Evolutionary conservation across 2,113 vertebrate genomes (phyloP), one percentile per base, ranked within the genome.

Genomic region (Calidris pygmaea): DNA sequence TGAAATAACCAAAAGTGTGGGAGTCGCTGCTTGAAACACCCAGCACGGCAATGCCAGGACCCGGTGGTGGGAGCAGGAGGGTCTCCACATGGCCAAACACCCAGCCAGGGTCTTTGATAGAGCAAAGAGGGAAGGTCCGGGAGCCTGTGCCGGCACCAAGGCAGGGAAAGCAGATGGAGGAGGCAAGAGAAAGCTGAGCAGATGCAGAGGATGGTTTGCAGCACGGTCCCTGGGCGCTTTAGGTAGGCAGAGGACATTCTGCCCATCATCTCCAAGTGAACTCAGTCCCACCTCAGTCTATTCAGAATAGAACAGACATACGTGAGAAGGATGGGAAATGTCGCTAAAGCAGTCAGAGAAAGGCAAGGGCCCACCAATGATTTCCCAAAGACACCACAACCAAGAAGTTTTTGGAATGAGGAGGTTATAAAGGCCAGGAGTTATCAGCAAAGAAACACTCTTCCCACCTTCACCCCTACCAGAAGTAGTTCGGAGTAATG

Each of bases 21-120:
- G 58, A 84, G 22, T 22, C 1, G 3, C 12, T 63, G 60, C 48
- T 45, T 3, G 0, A 80, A 79, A 62, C 32, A 75, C 10, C 15
- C 1, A 1, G 8, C 27, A 71, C 4, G 1, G 55, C n/a, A 87
- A 87, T 41, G 19, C 2, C 8, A 5, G 34, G 27, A 83, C 15
- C 43, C 1, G 0, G 18, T 1, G 1, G 8, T 9, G 6, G 2
- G 5, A 59, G 58, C 76, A 85, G 63, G 21, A 56, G 16, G 6
- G 15, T 85, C 8, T 74, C 66, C 12, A 15, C 37, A 27, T 0
- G 4, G 32, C 41, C 65, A 77, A 92, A 52, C 21, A 56, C 8
- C 15, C 24, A 43, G 56, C 17, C 27, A 47, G 19, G 14, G 18
- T 76, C 37, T 72, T 55, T 67, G 39, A 32, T 50, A 52, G 17